Conservation (phyloP, 2,113 vertebrate genomes). For the zebrafish (Danio rerio) region GRCz12tu NC_133183.1:20299001-20299500, state of each 20-base stretch:
- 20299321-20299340: conserved; percentile 85
- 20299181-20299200: conserved; percentile 81
- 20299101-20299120: too few species aligned
- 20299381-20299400: conserved; percentile 83
- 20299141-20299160: too few species aligned
- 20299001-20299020: neutral
- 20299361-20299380: conserved; percentile 90
- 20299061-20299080: too few species aligned
- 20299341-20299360: conserved; percentile 86
- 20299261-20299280: conserved; percentile 83
- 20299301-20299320: conserved; percentile 83
- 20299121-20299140: too few species aligned
- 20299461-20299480: too few species aligned
- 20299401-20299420: conserved; percentile 81
- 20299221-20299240: conserved; percentile 85
- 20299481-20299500: too few species aligned
- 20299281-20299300: conserved; percentile 81
- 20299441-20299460: conserved; percentile 76
- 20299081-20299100: too few species aligned
- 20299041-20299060: too few species aligned
- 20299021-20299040: too few species aligned
- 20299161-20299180: conserved; percentile 70
- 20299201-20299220: conserved; percentile 83
- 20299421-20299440: conserved; percentile 82
- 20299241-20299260: conserved; percentile 79